A percentile compares a stretch with the other conserved stretches of the same genome.
These are phyloP conservation scores for Creontiades dilutus DNA, from an alignment of 2,888 invertebrate species.

Conservation along the genomic window DNA sequence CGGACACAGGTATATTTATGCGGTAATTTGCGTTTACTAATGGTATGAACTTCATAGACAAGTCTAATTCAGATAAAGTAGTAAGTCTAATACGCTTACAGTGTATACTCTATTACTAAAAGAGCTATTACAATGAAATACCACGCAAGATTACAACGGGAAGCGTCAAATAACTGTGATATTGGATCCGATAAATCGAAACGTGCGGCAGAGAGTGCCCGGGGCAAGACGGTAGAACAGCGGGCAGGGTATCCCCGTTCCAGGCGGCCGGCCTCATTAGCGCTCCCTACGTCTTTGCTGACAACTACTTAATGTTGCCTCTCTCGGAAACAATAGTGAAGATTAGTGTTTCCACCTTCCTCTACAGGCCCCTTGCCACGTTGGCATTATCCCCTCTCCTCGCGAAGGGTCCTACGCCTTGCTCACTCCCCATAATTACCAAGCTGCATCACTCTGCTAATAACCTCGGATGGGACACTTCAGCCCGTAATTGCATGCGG, in stretches of 20 bases:
- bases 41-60: too few species aligned
- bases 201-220: background rate
- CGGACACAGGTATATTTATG: too few species aligned
- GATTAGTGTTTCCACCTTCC: slow-evolving; percentile 5
- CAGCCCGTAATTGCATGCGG: slow-evolving; percentile 13
- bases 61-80: too few species aligned
- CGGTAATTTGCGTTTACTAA: too few species aligned
- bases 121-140: too few species aligned
- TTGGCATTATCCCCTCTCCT: slow-evolving; percentile 8
- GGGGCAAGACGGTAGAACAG: background rate
- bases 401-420: background rate
- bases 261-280: slow-evolving; percentile 1
- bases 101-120: too few species aligned
- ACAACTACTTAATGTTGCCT: slow-evolving; percentile 36
- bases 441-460: slow-evolving; percentile 16
- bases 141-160: background rate
- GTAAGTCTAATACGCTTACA: too few species aligned
- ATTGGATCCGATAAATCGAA: background rate
- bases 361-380: background rate
- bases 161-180: background rate
- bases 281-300: slow-evolving; percentile 14
- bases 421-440: slow-evolving; percentile 24
- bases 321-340: slow-evolving; percentile 38
- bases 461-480: slow-evolving; percentile 16
- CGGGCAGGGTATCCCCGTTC: background rate